phyloP scores from a whole-genome alignment of 2,797 vertebrate genomes.

The Takifugu rubripes region DNA sequence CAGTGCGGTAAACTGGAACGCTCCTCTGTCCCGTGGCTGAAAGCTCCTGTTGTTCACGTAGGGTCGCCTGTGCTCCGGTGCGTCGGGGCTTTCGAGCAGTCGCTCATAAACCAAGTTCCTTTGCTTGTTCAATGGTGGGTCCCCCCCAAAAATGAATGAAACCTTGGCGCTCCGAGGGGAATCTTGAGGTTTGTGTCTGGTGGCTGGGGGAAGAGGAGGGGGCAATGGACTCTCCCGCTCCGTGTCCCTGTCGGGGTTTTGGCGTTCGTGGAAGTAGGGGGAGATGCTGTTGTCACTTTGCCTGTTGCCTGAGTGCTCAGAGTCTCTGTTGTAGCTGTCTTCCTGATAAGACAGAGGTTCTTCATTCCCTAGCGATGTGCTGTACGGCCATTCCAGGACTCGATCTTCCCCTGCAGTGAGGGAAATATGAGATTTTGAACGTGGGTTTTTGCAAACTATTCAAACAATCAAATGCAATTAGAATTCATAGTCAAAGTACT shows the following conservation, averaged over 20 bases:
- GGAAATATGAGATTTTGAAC: too few species aligned
- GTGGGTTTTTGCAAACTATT: too few species aligned
- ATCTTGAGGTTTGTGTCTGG: slow-evolving; percentile 86
- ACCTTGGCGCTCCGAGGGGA: slow-evolving; percentile 93
- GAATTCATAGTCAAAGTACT: too few species aligned
- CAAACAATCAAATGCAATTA: too few species aligned
- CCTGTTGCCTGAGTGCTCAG: slow-evolving; percentile 73
- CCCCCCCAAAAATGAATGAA: slow-evolving; percentile 95
- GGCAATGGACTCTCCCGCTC: slow-evolving; percentile 74
- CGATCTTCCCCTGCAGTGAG: slow-evolving; percentile 81
- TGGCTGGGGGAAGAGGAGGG: slow-evolving; percentile 78
- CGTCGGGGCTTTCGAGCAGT: slow-evolving; percentile 86
- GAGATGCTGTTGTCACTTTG: slow-evolving; percentile 81
- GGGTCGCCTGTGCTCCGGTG: slow-evolving; percentile 78
- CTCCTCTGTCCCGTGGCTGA: slow-evolving; percentile 76
- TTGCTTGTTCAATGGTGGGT: slow-evolving; percentile 80
- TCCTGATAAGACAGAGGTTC: slow-evolving; percentile 56
- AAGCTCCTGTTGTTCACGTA: slow-evolving; percentile 84
- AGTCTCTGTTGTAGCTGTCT: slow-evolving; percentile 78
- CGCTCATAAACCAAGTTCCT: slow-evolving; percentile 86
- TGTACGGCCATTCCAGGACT: slow-evolving; percentile 92
- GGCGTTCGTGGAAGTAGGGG: slow-evolving; percentile 79
- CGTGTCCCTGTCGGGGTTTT: slow-evolving; percentile 69
- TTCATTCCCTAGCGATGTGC: slow-evolving; percentile 83
- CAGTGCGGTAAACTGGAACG: slow-evolving; percentile 82